These are phyloP conservation scores for Phragmatobia fuliginosa DNA, from an alignment of 2,888 invertebrate genomes.

Conservation along the genomic window DNA sequence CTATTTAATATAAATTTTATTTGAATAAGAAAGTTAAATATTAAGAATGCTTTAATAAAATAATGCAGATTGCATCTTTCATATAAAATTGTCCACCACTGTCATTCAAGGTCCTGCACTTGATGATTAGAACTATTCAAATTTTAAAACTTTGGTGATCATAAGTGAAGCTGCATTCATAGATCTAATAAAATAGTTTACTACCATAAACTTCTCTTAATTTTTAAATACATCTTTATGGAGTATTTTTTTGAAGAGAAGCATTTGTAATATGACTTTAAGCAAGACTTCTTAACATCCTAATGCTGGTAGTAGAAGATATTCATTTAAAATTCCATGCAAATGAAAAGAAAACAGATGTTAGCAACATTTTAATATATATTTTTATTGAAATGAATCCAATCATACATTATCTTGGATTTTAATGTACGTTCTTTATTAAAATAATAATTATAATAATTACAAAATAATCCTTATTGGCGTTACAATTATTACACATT, in stretches of 20 bases:
- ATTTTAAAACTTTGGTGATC: background rate
- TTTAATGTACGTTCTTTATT: constrained; percentile 81
- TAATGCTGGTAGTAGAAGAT: background rate
- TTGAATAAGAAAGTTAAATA: no score
- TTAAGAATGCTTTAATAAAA: no score
- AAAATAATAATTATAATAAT: constrained; percentile 85
- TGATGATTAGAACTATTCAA: background rate
- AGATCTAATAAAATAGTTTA: background rate
- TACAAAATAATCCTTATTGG: constrained; percentile 85
- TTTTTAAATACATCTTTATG: no score
- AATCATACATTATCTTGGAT: constrained; percentile 85
- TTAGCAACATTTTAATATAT: constrained; percentile 87
- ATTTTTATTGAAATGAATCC: constrained; percentile 87
- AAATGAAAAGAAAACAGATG: constrained; percentile 72
- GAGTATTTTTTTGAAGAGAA: background rate
- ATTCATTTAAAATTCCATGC: background rate
- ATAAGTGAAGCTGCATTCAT: background rate
- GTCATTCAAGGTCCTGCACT: background rate
- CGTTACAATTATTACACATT: constrained; percentile 77
- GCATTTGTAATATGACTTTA: background rate
- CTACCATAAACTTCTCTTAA: no score
- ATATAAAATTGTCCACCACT: background rate
- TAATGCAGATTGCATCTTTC: background rate
- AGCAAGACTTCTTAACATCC: background rate
- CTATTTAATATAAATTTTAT: no score